Conservation (phyloP, 2,888 invertebrate genomes). For the Spialia ferax region DNA sequence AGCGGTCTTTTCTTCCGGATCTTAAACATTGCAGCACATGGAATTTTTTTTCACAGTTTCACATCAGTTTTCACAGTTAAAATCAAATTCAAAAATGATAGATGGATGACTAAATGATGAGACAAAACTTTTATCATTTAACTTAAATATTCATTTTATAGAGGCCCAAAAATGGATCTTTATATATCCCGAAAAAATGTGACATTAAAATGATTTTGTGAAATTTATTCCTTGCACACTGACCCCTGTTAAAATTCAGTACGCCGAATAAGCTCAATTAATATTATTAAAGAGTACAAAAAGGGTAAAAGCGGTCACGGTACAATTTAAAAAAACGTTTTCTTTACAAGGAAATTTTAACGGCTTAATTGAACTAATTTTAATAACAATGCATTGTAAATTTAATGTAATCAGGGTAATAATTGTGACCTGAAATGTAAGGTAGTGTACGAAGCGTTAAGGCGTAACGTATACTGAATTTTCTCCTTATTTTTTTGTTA, state of each 20-base stretch:
- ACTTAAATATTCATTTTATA: background rate
- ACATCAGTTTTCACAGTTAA: no score
- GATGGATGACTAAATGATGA: no score
- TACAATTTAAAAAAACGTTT: constrained; percentile 13
- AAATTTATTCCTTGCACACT: no score
- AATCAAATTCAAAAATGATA: no score
- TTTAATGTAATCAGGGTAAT: constrained; percentile 58
- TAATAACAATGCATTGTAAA: constrained; percentile 60
- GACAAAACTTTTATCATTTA: no score
- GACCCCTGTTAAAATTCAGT: background rate
- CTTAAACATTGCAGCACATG: no score
- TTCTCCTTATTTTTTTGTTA: no score
- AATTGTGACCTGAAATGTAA: constrained; percentile 53
- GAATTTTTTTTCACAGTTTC: no score
- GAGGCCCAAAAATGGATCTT: background rate
- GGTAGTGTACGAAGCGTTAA: constrained; percentile 27
- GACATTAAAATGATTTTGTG: no score
- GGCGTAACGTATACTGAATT: constrained; percentile 10
- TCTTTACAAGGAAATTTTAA: constrained; percentile 33
- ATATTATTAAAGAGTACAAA: constrained; percentile 1
- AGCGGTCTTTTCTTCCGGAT: no score
- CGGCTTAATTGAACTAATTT: constrained; percentile 59
- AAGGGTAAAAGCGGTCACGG: background rate
- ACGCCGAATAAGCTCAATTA: background rate
- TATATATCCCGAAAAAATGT: background rate